Evolutionary conservation across 2,888 invertebrate species (phyloP).

Genomic region (Charanyca ferruginea): DNA sequence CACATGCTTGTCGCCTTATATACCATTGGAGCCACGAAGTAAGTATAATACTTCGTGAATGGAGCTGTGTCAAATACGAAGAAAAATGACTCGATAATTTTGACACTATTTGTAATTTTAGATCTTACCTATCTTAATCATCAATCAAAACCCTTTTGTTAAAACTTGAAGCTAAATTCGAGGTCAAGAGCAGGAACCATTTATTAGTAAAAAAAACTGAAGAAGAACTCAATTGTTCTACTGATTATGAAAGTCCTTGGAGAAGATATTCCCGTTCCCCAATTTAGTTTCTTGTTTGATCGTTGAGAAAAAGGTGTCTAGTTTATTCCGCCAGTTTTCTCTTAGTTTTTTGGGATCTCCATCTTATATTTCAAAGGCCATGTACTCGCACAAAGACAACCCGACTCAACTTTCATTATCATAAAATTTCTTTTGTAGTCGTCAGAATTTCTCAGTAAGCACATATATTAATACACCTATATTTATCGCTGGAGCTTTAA

Average conservation of each 20-base stretch:
- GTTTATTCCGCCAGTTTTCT: slow-evolving; percentile 5
- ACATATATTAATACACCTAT: not conserved
- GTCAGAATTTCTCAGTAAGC: slow-evolving; percentile 2
- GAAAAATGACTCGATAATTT: not conserved
- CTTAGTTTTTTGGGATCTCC: slow-evolving; percentile 14
- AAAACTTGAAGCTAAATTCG: not conserved
- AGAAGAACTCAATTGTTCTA: slow-evolving; percentile 5
- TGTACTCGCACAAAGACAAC: slow-evolving; percentile 6
- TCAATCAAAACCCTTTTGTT: not conserved
- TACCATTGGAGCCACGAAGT: not conserved
- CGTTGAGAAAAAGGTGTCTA: slow-evolving; percentile 19
- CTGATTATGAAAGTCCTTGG: slow-evolving; percentile 3
- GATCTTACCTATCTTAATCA: not conserved
- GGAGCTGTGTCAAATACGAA: not conserved
- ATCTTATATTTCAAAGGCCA: slow-evolving; percentile 24
- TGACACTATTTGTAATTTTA: not conserved
- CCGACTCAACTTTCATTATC: slow-evolving; percentile 4
- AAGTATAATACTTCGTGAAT: no score
- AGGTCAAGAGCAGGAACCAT: not conserved
- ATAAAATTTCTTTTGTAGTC: slow-evolving; percentile 9
- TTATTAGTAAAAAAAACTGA: slow-evolving; percentile 3
- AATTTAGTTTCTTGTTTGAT: slow-evolving; percentile 23
- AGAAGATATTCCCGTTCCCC: slow-evolving; percentile 4
- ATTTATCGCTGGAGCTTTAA: not conserved
- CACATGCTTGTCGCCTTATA: slow-evolving; percentile 47